Evolutionary conservation across 2,797 vertebrate species (phyloP), one percentile per base, ranked within the genome.

Genomic region (Glossophaga mutica): DNA sequence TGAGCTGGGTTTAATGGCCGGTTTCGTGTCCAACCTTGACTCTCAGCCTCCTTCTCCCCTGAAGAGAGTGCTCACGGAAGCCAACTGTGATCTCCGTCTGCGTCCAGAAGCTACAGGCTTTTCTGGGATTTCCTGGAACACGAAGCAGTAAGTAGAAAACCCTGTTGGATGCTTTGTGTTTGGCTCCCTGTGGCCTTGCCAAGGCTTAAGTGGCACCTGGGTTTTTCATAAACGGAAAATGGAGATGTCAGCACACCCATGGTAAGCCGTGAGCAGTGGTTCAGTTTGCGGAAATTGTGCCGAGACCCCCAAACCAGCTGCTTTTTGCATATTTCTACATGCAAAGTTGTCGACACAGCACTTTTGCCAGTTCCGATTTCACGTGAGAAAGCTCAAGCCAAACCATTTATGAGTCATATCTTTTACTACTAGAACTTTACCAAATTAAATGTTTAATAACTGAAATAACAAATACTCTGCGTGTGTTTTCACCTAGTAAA

Each of bases 231-330:
- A 87, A 65, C 21, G 50, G 76, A 95, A 83, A 95, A 96, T 59
- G 37, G 92, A 97, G 67, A 78, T 93, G 94, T 96, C 86, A 93
- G 88, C 96, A 95, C 26, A 77, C 18, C 65, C 57, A 18, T 19
- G 79, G 48, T 42, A 10, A 57, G 68, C 90, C 71, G n/a, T 2
- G 19, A 59, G 59, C 74, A 24, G 46, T n/a, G 88, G 92, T 87
- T 79, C 52, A 2, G 39, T 91, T 94, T 85, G 39, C n/a, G 91
- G 55, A 84, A 82, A 84, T 93, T 42, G 79, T 87, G 92, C 67
- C 0, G 94, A 97, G 96, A 93, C 92, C 94, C 92, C 93, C 84
- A 92, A n/a, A 87, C 93, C 95, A 97, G 97, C 96, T 96, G 96
- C 91, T 88, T 93, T 94, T 77, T 96, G 91, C 76, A 55, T 67